Evolutionary conservation across 2,113 vertebrate genomes (phyloP).

Genomic region (Arvicanthis niloticus): DNA sequence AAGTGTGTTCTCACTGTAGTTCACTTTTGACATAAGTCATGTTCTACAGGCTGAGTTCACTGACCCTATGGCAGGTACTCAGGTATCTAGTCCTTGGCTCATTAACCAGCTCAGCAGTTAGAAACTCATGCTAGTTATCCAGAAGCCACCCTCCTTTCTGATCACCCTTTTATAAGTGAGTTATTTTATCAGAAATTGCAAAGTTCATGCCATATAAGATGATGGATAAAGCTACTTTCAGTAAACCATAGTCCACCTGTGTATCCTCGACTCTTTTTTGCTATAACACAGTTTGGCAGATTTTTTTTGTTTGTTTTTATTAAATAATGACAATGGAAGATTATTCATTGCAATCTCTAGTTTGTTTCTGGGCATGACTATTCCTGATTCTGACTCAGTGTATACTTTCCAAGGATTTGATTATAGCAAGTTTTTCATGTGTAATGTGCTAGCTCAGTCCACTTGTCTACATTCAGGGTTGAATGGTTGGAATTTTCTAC

Average conservation of each 20-base stretch:
- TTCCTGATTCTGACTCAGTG: neutral
- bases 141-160: neutral
- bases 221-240: neutral
- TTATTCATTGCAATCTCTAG: conserved; percentile 14
- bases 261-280: neutral
- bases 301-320: neutral
- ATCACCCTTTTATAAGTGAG: neutral
- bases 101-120: neutral
- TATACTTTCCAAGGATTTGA: neutral
- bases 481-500: neutral
- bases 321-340: neutral
- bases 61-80: neutral
- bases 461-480: neutral
- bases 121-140: neutral
- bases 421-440: neutral
- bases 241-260: neutral
- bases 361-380: neutral
- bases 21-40: neutral
- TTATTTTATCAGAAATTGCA: neutral
- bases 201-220: neutral
- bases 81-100: neutral
- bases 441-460: neutral
- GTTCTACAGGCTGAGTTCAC: neutral
- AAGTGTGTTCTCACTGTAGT: neutral
- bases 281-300: neutral